Evolutionary conservation across 2,888 invertebrate genomes (phyloP).

Genomic region (Sepioteuthis lessoniana): DNA sequence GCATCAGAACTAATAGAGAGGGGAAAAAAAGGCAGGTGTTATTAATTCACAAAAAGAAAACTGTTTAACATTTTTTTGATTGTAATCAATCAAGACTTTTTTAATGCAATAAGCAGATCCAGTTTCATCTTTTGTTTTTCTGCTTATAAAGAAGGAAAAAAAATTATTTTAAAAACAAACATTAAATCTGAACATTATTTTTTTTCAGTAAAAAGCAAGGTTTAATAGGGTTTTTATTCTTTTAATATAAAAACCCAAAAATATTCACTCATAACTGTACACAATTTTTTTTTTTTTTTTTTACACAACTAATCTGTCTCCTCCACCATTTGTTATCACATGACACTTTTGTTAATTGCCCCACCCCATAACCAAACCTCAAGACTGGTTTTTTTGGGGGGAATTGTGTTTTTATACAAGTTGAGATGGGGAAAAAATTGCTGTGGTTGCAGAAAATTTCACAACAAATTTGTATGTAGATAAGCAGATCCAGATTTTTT

Average conservation of each 20-base stretch:
- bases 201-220: too few relatives aligned
- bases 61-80: neutral
- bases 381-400: neutral
- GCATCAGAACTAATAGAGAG: neutral
- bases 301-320: neutral
- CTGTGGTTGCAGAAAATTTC: neutral
- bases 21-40: neutral
- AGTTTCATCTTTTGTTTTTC: neutral
- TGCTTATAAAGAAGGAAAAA: neutral
- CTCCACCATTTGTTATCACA: neutral
- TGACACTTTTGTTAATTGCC: neutral
- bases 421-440: neutral
- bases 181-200: too few relatives aligned
- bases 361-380: neutral
- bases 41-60: neutral
- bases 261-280: neutral
- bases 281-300: neutral
- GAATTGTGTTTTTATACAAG: too few relatives aligned
- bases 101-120: neutral
- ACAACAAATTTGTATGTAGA: neutral
- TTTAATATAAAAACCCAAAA: neutral
- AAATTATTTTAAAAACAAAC: too few relatives aligned
- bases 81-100: too few relatives aligned
- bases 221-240: neutral
- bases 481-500: neutral